Conservation (phyloP, 2,888 invertebrate genomes). For the Coecobrya sp. region DNA sequence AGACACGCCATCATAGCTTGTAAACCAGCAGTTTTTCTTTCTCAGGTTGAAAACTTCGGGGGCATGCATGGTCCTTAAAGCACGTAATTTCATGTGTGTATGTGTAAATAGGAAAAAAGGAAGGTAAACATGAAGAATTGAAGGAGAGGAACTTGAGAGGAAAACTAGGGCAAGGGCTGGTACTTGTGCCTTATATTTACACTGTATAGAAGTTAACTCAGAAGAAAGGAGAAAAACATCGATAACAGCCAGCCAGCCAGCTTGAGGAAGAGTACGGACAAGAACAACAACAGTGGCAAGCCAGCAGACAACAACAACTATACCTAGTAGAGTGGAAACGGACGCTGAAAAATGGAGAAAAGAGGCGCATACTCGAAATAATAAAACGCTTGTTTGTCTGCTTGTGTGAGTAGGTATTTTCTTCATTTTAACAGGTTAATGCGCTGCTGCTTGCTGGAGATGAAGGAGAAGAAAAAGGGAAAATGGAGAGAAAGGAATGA, state of each 20-base stretch:
- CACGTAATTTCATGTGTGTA: neutral
- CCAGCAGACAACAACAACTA: too few species aligned
- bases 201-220: conserved; percentile 19
- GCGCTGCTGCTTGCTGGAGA: neutral
- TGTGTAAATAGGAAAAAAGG: conserved; percentile 6
- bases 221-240: conserved; percentile 11
- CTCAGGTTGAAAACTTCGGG: conserved; percentile 1
- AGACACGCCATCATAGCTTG: too few species aligned
- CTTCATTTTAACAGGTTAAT: neutral
- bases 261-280: neutral
- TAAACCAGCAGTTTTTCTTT: neutral
- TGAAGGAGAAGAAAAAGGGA: conserved; percentile 17
- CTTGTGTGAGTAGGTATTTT: neutral
- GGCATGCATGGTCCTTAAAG: conserved; percentile 34
- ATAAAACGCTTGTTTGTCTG: neutral
- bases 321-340: conserved; percentile 50
- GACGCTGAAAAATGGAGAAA: conserved; percentile 41
- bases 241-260: neutral
- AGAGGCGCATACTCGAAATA: neutral
- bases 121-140: conserved; percentile 18
- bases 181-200: neutral
- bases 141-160: conserved; percentile 1
- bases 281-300: too few species aligned
- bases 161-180: conserved; percentile 67
- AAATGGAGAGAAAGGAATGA: neutral